Evolutionary conservation across 2,888 invertebrate species (phyloP).

Genomic region (Azorinus chamasolen): DNA sequence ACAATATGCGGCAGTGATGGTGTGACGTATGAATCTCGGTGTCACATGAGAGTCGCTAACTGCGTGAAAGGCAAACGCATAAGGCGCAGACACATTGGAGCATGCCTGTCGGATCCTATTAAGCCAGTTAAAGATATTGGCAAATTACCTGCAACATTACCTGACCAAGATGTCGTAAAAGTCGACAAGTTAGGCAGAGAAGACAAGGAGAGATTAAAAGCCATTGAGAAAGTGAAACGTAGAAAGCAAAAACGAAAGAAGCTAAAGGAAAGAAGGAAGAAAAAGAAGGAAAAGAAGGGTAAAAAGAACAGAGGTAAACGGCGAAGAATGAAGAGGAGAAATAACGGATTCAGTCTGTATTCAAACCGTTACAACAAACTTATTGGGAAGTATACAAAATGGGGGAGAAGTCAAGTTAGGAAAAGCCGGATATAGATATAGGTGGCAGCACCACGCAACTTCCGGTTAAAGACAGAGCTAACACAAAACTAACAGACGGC

Average conservation of each 20-base stretch:
- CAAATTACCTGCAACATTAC: too few species aligned
- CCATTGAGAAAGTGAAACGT: conserved; percentile 35
- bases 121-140: conserved; percentile 14
- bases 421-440: conserved; percentile 52
- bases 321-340: conserved; percentile 49
- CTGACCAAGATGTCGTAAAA: too few species aligned
- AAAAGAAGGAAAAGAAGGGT: conserved; percentile 10
- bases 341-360: conserved; percentile 36
- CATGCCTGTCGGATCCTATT: conserved; percentile 38
- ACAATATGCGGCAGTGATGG: conserved; percentile 81
- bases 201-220: conserved; percentile 42
- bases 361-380: conserved; percentile 43
- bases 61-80: conserved; percentile 70
- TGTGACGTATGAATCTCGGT: conserved; percentile 76
- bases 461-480: too few species aligned
- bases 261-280: conserved; percentile 14
- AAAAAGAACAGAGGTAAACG: conserved; percentile 28
- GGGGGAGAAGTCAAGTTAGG: conserved; percentile 50
- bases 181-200: conserved; percentile 27
- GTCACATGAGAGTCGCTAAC: conserved; percentile 75
- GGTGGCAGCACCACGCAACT: too few species aligned
- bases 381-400: conserved; percentile 45
- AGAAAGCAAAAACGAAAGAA: conserved; percentile 47
- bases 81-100: conserved; percentile 64
- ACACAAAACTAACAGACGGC: too few species aligned